Conservation (phyloP, 1,140 invertebrate species). For the Cyphomyrmex costatus region DNA sequence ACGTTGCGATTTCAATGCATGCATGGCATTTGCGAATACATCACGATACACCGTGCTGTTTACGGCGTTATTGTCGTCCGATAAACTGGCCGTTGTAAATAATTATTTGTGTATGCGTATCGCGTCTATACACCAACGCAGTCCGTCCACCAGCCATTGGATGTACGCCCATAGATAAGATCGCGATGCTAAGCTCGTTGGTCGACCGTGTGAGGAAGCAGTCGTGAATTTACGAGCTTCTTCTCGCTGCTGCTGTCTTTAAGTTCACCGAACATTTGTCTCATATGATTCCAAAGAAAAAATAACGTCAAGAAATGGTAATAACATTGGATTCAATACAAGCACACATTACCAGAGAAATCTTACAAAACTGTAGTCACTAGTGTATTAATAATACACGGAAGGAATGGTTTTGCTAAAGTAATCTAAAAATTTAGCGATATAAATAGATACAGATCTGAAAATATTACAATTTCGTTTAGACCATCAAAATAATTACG, state of each 20-base stretch:
- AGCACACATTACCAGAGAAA: not conserved
- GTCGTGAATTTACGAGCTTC: constrained; percentile 74
- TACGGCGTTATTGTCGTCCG: constrained; percentile 58
- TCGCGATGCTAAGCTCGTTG: constrained; percentile 75
- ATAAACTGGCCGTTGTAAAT: constrained; percentile 72
- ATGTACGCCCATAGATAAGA: constrained; percentile 76
- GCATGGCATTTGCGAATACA: not conserved
- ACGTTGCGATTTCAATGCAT: not conserved
- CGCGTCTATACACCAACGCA: constrained; percentile 28
- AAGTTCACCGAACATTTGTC: not conserved
- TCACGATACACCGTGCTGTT: constrained; percentile 21
- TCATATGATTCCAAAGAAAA: not conserved
- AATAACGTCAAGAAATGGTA: not conserved
- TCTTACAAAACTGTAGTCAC: not conserved
- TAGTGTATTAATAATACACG: not conserved
- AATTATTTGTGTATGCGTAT: constrained; percentile 44
- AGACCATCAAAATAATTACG: no score
- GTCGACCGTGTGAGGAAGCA: constrained; percentile 69
- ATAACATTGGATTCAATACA: not conserved
- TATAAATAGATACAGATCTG: no score
- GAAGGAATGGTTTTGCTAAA: no score
- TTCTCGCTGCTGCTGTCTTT: constrained; percentile 21
- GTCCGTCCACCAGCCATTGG: constrained; percentile 60
- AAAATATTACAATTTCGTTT: no score
- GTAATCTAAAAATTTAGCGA: no score